These are phyloP conservation scores for Crocidura indochinensis DNA, from an alignment of 2,797 vertebrate genomes.

Conservation along the genomic window DNA sequence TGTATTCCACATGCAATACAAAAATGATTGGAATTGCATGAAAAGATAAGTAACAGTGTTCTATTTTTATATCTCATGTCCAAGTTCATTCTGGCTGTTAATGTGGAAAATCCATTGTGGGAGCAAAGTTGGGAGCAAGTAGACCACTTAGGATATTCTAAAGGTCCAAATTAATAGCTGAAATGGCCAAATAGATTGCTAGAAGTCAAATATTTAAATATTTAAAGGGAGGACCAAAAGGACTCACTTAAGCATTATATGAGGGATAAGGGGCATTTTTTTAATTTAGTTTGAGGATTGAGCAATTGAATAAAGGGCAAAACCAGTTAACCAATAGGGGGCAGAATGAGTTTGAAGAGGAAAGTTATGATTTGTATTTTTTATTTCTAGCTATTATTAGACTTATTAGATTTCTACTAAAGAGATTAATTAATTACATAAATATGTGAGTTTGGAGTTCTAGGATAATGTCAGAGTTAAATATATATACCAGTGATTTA, in stretches of 20 bases:
- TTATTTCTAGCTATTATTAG: conserved; percentile 10
- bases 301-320: neutral
- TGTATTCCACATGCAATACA: neutral
- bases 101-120: neutral
- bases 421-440: neutral
- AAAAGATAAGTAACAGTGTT: neutral
- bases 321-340: neutral
- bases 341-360: neutral
- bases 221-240: neutral
- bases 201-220: neutral
- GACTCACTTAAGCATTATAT: no score
- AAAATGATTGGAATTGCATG: neutral
- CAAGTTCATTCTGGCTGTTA: neutral
- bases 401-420: neutral
- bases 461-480: conserved; percentile 9
- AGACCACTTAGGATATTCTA: neutral
- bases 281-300: neutral
- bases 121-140: neutral
- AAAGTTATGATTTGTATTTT: neutral
- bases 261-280: no score
- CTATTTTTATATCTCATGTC: neutral
- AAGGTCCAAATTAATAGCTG: neutral
- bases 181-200: neutral
- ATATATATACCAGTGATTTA: conserved; percentile 15
- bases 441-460: neutral